Evolutionary conservation across 37 sponge, comb jelly and placozoan genomes (phyloP), one percentile per base, ranked within the genome.

Genomic region (Beroe ovata): DNA sequence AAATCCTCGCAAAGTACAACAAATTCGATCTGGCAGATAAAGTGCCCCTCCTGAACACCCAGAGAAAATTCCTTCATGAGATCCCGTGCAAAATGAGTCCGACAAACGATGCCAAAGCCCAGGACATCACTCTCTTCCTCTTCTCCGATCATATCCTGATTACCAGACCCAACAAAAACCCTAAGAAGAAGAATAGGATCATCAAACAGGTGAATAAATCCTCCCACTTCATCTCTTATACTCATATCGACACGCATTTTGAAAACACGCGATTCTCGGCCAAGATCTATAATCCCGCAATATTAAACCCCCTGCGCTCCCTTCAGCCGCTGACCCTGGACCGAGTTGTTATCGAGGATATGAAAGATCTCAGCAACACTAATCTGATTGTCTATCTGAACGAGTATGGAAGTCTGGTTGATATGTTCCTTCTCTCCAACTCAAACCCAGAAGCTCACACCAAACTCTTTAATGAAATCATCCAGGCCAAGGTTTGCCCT

Each of bases 191-290:
- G 20, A 77, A 39, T 29, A 77, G 54, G 21, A 77, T 77, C 38
- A 77, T 77, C 41, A 77, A 77, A 23, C 84, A 77, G 84, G 84
- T 77, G 23, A 42, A 47, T 47, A 47, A n/a, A n/a, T n/a, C n/a
- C n/a, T n/a, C n/a, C n/a, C n/a, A n/a, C n/a, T n/a, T n/a, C n/a
- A n/a, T n/a, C n/a, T n/a, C n/a, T n/a, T n/a, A n/a, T n/a, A n/a
- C n/a, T n/a, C n/a, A n/a, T n/a, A n/a, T n/a, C n/a, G n/a, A n/a
- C n/a, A n/a, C n/a, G n/a, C n/a, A n/a, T n/a, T n/a, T n/a, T n/a
- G n/a, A n/a, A n/a, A n/a, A n/a, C n/a, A n/a, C n/a, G n/a, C n/a
- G n/a, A n/a, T n/a, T n/a, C n/a, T n/a, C n/a, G n/a, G n/a, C n/a
- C n/a, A n/a, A n/a, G n/a, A n/a, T n/a, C n/a, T n/a, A n/a, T n/a